phyloP scores from a whole-genome alignment of 2,888 invertebrate genomes.

The Allophyes oxyacanthae region DNA sequence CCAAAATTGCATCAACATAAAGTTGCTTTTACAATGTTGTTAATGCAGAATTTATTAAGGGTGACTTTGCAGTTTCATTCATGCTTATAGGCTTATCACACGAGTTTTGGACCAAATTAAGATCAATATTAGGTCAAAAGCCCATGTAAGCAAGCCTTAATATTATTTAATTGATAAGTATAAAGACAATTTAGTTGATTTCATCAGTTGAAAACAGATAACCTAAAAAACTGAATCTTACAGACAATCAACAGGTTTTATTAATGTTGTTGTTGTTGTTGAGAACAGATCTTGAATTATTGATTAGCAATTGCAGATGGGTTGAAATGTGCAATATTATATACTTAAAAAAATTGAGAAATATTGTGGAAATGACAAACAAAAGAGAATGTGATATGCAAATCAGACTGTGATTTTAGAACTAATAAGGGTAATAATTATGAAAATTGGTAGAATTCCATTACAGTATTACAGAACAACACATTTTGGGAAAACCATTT shows the following conservation, averaged over 20 bases:
- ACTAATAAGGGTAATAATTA: too few species aligned
- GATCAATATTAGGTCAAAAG: not conserved
- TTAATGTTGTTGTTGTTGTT: not conserved
- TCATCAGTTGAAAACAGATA: slow-evolving; percentile 12
- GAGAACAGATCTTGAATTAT: slow-evolving; percentile 14
- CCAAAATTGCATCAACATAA: slow-evolving; percentile 20
- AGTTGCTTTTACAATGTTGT: slow-evolving; percentile 26
- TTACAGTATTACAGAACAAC: too few species aligned
- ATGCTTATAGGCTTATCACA: slow-evolving; percentile 4
- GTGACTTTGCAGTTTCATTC: slow-evolving; percentile 52
- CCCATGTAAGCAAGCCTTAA: not conserved
- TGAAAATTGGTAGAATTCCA: not conserved
- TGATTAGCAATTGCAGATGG: slow-evolving; percentile 17
- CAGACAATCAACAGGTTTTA: slow-evolving; percentile 26
- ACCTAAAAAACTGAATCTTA: slow-evolving; percentile 28
- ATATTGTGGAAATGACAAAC: not conserved
- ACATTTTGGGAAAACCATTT: too few species aligned
- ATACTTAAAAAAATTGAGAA: not conserved
- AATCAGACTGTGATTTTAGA: not conserved
- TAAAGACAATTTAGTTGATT: slow-evolving; percentile 1
- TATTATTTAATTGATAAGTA: slow-evolving; percentile 13
- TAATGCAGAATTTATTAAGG: slow-evolving; percentile 3
- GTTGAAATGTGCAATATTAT: slow-evolving; percentile 3
- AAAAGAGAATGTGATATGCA: slow-evolving; percentile 3
- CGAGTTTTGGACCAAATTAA: not conserved